Evolutionary conservation across 2,113 vertebrate species (phyloP), one percentile per base, ranked within the genome.

Genomic region (Pelvicachromis taeniatus): DNA sequence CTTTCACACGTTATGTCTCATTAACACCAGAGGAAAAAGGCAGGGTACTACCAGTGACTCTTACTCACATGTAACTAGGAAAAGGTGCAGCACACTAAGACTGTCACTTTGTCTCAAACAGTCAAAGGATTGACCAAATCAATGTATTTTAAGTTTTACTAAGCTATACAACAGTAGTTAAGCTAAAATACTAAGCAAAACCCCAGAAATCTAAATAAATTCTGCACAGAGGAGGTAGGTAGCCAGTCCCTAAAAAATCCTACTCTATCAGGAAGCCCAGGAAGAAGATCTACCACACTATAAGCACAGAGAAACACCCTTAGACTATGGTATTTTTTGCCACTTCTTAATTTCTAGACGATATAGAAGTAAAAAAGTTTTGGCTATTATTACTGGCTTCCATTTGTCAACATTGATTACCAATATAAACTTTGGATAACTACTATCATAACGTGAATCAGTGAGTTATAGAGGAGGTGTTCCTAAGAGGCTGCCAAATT

Each of bases 1-100:
- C 56, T 53, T 86, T 82, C 35, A 61, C 81, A 89, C 83, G 88
- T 90, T 90, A 78, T 83, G 75, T 94, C 92, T 94, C 84, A 94
- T 95, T 95, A 95, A 88, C 89, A 77, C 78, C 31, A 78, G 48
- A 65, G 55, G 50, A 4, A 85, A 84, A 78, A 85, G 79, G 63
- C 65, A 80, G 68, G 23, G 82, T 82, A 80, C 77, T 80, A 63
- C 40, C 77, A 73, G 13, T 82, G 81, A 79, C 77, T 78, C 50
- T 63, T 59, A 84, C 21, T 78, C 21, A 73, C 83, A 88, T 87
- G 82, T 77, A 38, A 19, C 21, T 26, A 70, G 80, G 35, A 55
- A 77, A 78, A 65, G 35, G 33, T n/a, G 19, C 73, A 38, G 50
- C 40, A 68, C 13, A 35, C 26, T 83, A 68, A 31, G 40, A 45